Base-by-base conservation (phyloP, 2,113 vertebrate species). In the Chaenogobius annularis region DNA sequence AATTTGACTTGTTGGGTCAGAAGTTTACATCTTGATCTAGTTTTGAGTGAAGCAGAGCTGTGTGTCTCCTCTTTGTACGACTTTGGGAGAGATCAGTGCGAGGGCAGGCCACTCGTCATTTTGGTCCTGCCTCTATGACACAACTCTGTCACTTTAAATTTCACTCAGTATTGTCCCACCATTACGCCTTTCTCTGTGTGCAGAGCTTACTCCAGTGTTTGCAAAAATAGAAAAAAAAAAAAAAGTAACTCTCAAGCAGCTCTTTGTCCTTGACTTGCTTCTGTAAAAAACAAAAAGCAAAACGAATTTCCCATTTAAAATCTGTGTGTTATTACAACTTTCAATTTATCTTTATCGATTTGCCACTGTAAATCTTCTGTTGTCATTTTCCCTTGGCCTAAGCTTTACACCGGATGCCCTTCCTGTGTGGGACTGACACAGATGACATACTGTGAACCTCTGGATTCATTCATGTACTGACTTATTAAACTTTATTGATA, bases 121-220 rank as follows among this genome's bases (percentile, higher is more conserved):
- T 65, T 73, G 79, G 61, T 72, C 84, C 87, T 66, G 72, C 87
- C 83, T 83, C 87, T 85, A 72, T 84, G 86, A 91, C 89, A 92
- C 87, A 85, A 78, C 81, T 82, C 88, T 93, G 90, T 88, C 90
- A 74, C 91, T 89, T 91, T 86, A 87, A 89, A 88, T 91, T 78
- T 76, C 70, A 70, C 65, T 81, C 63, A 22, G 65, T 68, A 55
- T 48, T 72, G 69, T 79, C 83, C 48, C 50, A 35, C 74, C 59
- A 59, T 67, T 72, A 79, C 70, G 69, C 46, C 69, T 31, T 31
- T 78, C 68, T 75, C 64, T 67, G 64, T 50, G 56, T 64, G 81
- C 78, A 87, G 84, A 86, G 88, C 86, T 85, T 85, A 46, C 85
- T 87, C 86, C 85, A 69, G 80, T 79, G 77, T 79, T 82, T 47